These are phyloP conservation scores for Rhinogobio ventralis DNA, from an alignment of 2,797 vertebrate species.

Conservation along the genomic window DNA sequence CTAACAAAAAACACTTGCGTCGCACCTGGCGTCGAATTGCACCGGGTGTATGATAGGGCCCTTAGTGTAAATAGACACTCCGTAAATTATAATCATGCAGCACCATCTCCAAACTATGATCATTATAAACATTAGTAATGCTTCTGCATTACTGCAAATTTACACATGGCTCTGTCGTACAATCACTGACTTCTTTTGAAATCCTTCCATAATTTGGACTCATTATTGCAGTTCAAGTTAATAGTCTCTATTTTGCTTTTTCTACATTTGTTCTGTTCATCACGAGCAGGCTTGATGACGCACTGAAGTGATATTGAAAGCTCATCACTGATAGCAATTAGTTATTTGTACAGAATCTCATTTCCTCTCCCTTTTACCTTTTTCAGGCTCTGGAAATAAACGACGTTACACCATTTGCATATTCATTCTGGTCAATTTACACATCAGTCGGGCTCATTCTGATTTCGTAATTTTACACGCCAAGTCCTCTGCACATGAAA, in stretches of 20 bases:
- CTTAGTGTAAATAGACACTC: too few species aligned
- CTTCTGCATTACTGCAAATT: neutral
- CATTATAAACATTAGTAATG: neutral
- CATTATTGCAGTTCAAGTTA: neutral
- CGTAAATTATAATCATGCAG: neutral
- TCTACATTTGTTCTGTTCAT: neutral
- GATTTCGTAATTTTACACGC: neutral
- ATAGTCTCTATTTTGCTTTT: neutral
- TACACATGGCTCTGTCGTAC: neutral
- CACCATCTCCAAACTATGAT: neutral
- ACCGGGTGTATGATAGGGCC: too few species aligned
- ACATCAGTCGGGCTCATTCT: neutral
- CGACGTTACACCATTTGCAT: neutral
- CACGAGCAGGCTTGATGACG: neutral
- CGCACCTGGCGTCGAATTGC: too few species aligned
- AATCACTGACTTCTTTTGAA: neutral
- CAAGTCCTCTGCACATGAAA: neutral
- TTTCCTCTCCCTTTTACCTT: neutral
- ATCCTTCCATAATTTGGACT: neutral
- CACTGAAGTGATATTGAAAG: neutral
- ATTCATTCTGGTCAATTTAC: constrained; percentile 6
- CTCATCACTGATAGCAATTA: neutral
- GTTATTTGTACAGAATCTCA: constrained; percentile 3
- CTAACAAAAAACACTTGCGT: too few species aligned
- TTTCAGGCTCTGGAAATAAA: neutral